These are phyloP conservation scores for Notothenia coriiceps DNA, from an alignment of 2,113 vertebrate species.

Conservation along the genomic window DNA sequence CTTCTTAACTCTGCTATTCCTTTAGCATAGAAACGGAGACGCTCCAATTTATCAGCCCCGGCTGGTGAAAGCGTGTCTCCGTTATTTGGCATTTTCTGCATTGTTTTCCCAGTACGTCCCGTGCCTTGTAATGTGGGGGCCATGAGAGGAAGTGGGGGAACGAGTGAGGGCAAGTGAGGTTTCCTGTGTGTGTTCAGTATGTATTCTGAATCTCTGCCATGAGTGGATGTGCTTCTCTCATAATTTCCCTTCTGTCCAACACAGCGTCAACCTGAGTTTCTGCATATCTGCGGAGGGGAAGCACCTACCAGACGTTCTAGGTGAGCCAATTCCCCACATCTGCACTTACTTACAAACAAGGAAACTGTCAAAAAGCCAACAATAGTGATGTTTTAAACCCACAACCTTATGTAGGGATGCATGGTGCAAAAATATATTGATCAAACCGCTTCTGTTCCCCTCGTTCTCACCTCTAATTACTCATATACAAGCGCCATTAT, in stretches of 20 bases:
- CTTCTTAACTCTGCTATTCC: conserved; percentile 69
- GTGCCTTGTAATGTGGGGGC: conserved; percentile 56
- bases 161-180: conserved; percentile 33
- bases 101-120: conserved; percentile 40
- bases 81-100: conserved; percentile 52
- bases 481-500: conserved; percentile 24
- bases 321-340: conserved; percentile 84
- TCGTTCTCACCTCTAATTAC: conserved; percentile 60
- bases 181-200: conserved; percentile 32
- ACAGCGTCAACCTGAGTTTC: conserved; percentile 94
- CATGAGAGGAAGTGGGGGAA: conserved; percentile 35
- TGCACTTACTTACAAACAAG: conserved; percentile 47
- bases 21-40: conserved; percentile 48
- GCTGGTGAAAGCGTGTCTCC: conserved; percentile 46
- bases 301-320: conserved; percentile 87
- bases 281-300: conserved; percentile 92
- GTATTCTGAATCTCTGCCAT: conserved; percentile 48
- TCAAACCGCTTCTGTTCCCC: conserved; percentile 27
- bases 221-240: conserved; percentile 51
- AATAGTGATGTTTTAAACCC: conserved; percentile 38
- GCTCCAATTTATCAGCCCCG: conserved; percentile 55
- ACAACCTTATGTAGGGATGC: conserved; percentile 21
- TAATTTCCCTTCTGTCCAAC: conserved; percentile 65
- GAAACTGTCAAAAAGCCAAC: conserved; percentile 52
- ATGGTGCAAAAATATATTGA: conserved; percentile 16